Percentiles rank a stretch among this genome's conserved stretches.
These are phyloP conservation scores for Monopterus albus DNA, from an alignment of 2,113 vertebrate genomes.

Conservation along the genomic window DNA sequence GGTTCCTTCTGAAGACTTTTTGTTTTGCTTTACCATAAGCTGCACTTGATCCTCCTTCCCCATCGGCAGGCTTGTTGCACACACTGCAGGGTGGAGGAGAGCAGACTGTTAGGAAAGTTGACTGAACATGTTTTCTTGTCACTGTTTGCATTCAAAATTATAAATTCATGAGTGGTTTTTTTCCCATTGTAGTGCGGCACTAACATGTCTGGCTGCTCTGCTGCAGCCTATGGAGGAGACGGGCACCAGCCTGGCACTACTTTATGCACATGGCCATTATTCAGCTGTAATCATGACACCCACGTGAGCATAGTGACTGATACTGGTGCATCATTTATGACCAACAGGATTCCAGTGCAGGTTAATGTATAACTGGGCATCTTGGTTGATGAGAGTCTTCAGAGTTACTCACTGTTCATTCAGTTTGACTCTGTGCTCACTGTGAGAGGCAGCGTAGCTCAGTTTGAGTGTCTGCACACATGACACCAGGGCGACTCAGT, in stretches of 20 bases:
- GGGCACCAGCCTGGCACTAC: too few relatives aligned
- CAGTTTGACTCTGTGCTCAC: too few relatives aligned
- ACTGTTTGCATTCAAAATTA: conserved; percentile 67
- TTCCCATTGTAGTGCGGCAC: conserved; percentile 18
- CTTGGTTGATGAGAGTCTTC: not conserved
- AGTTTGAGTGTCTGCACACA: not conserved
- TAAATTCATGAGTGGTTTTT: conserved; percentile 61
- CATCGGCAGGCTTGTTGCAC: conserved; percentile 42
- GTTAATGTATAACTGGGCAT: conserved; percentile 56
- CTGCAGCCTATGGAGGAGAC: conserved; percentile 1
- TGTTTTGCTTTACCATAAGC: too few relatives aligned
- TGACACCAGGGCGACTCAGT: not conserved
- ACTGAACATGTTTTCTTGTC: conserved; percentile 71
- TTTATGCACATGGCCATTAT: not conserved
- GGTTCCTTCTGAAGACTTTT: conserved; percentile 39
- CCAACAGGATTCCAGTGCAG: too few relatives aligned
- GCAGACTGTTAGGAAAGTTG: conserved; percentile 58
- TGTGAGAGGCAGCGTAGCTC: not conserved
- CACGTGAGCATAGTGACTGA: not conserved
- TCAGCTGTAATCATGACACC: not conserved
- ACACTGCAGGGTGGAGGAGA: conserved; percentile 34
- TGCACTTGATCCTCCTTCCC: conserved; percentile 22
- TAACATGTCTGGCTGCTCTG: too few relatives aligned
- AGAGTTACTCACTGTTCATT: conserved; percentile 19
- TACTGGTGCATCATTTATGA: too few relatives aligned